Evolutionary conservation across 2,113 vertebrate species (phyloP).

Genomic region (Pyxicephalus adspersus): DNA sequence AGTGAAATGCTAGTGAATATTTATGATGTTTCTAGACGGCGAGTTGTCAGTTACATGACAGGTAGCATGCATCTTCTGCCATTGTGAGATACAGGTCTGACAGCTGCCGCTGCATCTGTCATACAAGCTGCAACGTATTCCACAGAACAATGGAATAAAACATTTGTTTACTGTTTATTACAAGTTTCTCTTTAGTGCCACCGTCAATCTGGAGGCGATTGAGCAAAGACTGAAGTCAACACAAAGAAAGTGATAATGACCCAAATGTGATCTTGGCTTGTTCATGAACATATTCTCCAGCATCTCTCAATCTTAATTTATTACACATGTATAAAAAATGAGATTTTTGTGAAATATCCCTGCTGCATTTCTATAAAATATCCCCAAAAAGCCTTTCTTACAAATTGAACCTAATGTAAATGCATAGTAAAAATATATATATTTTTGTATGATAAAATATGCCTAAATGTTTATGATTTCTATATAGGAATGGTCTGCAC

Average conservation of each 20-base stretch:
- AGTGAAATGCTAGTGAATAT: conserved; percentile 44
- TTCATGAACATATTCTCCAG: background rate
- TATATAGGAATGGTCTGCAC: too few species aligned
- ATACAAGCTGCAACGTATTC: conserved; percentile 8
- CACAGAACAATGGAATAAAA: conserved; percentile 26
- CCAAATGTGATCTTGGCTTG: background rate
- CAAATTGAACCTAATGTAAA: too few species aligned
- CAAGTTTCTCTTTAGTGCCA: background rate
- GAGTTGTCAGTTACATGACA: conserved; percentile 42
- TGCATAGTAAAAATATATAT: too few species aligned
- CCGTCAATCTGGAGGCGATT: background rate
- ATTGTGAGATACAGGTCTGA: conserved; percentile 24
- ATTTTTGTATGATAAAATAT: too few species aligned
- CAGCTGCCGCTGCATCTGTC: conserved; percentile 40
- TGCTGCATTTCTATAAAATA: too few species aligned
- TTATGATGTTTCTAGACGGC: conserved; percentile 43
- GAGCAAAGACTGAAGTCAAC: background rate
- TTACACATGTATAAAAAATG: too few species aligned
- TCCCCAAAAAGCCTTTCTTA: too few species aligned
- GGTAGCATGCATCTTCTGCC: conserved; percentile 40
- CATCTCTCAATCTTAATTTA: too few species aligned
- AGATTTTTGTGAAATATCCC: too few species aligned
- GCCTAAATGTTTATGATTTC: too few species aligned
- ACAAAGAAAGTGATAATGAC: background rate
- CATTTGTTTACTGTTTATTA: conserved; percentile 26